phyloP scores from a whole-genome alignment of 2,888 invertebrate genomes.

The Tetragonisca angustula region DNA sequence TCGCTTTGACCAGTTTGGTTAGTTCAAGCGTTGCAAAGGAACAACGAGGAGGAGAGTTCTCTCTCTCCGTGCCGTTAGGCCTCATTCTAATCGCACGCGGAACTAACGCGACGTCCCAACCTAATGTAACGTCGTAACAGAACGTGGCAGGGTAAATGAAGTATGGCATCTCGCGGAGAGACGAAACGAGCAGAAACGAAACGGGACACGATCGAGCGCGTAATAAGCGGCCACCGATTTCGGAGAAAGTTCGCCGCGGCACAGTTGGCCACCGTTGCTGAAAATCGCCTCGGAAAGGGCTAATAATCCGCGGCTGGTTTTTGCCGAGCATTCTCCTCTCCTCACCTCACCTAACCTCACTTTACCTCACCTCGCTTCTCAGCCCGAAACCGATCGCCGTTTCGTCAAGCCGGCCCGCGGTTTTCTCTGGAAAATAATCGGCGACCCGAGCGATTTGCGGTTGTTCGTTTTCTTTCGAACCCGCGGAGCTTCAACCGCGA shows the following conservation, averaged over 20 bases:
- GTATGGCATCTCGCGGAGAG: slow-evolving; percentile 10
- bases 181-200: slow-evolving; percentile 34
- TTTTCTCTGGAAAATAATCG: slow-evolving; percentile 47
- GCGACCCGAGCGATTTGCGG: not conserved
- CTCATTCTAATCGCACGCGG: slow-evolving; percentile 59
- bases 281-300: slow-evolving; percentile 44
- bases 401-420: slow-evolving; percentile 31
- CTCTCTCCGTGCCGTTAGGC: slow-evolving; percentile 55
- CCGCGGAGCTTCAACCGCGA: not conserved
- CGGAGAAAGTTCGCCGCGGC: slow-evolving; percentile 50
- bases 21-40: not conserved
- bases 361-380: not conserved
- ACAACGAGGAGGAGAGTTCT: slow-evolving; percentile 7
- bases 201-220: slow-evolving; percentile 26
- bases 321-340: not conserved
- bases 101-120: slow-evolving; percentile 37
- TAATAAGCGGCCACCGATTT: slow-evolving; percentile 45
- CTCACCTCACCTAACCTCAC: too few relatives aligned
- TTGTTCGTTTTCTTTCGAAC: not conserved
- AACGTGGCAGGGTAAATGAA: slow-evolving; percentile 47
- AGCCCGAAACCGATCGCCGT: not conserved
- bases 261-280: slow-evolving; percentile 29
- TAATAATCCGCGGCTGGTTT: slow-evolving; percentile 40
- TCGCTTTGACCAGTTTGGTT: too few relatives aligned
- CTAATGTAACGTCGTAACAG: slow-evolving; percentile 30